Percentiles rank a stretch among this genome's conserved stretches.
These are phyloP conservation scores for Physella acuta DNA, from an alignment of 1,140 invertebrate genomes.

Conservation along the genomic window DNA sequence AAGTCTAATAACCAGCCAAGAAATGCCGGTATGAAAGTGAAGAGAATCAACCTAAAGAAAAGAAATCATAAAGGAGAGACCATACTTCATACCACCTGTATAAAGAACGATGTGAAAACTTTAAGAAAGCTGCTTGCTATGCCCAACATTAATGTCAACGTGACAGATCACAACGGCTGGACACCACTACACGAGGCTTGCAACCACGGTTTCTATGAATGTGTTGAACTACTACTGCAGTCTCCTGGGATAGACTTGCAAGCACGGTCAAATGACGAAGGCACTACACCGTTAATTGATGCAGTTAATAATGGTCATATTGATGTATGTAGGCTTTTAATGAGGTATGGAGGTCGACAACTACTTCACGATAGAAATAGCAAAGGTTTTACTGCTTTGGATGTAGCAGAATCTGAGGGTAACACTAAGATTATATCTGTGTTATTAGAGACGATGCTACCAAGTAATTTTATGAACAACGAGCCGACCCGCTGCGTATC, in stretches of 20 bases:
- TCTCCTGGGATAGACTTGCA: slow-evolving; percentile 41
- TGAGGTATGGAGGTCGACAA: slow-evolving; percentile 45
- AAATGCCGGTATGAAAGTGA: too few species aligned
- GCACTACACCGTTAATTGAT: slow-evolving; percentile 52
- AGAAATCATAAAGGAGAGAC: slow-evolving; percentile 13
- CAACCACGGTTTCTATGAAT: slow-evolving; percentile 79
- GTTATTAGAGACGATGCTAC: too few species aligned
- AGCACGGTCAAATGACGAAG: slow-evolving; percentile 33
- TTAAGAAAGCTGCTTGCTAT: not conserved
- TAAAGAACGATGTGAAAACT: not conserved
- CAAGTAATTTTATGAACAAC: too few species aligned
- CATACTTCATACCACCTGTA: slow-evolving; percentile 1
- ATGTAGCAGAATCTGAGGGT: slow-evolving; percentile 37
- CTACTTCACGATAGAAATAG: slow-evolving; percentile 36
- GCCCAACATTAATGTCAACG: slow-evolving; percentile 48
- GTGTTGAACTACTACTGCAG: slow-evolving; percentile 74
- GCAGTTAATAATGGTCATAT: slow-evolving; percentile 42
- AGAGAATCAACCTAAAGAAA: too few species aligned
- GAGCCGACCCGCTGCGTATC: too few species aligned
- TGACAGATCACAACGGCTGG: slow-evolving; percentile 84
- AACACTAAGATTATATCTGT: too few species aligned
- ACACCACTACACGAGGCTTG: slow-evolving; percentile 89
- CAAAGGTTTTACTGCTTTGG: slow-evolving; percentile 33
- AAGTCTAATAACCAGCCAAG: too few species aligned
- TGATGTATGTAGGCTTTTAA: slow-evolving; percentile 41